Conservation (phyloP, 2,113 vertebrate species). For the Cichladusa arquata region DNA sequence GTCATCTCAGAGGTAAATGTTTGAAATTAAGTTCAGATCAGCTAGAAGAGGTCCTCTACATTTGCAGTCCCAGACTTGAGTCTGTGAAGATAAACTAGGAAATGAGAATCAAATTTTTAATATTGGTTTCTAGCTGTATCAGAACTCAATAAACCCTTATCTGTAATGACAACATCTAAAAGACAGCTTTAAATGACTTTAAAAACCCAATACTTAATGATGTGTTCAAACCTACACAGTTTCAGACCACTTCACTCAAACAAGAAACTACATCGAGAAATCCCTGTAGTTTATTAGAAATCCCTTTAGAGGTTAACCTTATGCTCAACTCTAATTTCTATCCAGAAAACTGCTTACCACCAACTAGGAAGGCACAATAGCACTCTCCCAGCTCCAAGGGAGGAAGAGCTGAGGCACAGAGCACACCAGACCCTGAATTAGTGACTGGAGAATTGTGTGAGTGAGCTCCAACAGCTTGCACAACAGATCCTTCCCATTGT, state of each 20-base stretch:
- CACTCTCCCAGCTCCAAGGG: neutral
- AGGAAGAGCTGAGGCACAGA: neutral
- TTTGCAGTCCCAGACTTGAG: neutral
- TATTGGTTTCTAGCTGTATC: neutral
- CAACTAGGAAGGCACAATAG: neutral
- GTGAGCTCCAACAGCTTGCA: neutral
- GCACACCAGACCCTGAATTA: neutral
- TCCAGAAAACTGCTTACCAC: neutral
- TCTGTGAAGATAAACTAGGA: neutral
- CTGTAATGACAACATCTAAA: neutral
- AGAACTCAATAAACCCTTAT: neutral
- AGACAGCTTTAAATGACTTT: neutral
- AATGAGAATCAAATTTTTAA: neutral
- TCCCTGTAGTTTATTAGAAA: neutral
- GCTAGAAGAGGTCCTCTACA: neutral
- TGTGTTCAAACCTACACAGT: neutral
- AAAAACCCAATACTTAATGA: neutral
- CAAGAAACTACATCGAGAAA: neutral
- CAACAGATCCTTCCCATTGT: conserved; percentile 8
- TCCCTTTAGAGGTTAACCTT: neutral
- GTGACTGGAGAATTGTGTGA: neutral
- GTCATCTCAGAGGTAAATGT: neutral
- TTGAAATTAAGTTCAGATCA: neutral
- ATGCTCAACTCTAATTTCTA: neutral
- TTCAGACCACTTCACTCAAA: neutral